Conservation (phyloP, 2,113 vertebrate species). For the Bambusicola thoracicus region DNA sequence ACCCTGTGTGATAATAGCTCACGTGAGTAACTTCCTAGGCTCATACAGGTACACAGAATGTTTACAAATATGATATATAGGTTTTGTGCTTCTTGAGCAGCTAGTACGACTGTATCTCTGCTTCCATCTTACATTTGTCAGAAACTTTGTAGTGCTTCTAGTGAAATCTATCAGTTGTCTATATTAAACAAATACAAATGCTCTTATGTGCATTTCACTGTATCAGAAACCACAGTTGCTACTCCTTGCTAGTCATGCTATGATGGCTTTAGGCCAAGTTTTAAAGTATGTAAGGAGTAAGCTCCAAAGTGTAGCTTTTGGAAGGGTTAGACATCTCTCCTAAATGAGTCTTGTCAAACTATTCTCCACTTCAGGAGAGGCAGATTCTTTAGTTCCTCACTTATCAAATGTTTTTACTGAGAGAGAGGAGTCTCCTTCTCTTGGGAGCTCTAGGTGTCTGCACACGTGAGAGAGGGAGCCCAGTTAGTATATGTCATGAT, state of each 20-base stretch:
- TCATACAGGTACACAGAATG: background rate
- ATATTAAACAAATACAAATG: background rate
- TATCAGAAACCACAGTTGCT: background rate
- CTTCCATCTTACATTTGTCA: background rate
- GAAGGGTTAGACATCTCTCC: background rate
- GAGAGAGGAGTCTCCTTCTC: background rate
- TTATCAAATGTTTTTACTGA: background rate
- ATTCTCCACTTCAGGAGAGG: background rate
- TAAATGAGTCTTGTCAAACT: fast-evolving
- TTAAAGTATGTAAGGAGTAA: background rate
- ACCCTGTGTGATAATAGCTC: background rate
- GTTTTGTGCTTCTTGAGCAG: background rate
- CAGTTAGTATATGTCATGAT: background rate
- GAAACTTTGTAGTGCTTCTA: background rate
- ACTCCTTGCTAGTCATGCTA: background rate
- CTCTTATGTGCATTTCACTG: background rate
- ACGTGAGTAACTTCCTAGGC: background rate
- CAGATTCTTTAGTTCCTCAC: background rate
- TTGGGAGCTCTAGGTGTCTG: background rate
- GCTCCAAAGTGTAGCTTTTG: background rate
- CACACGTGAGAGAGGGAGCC: background rate
- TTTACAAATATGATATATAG: background rate
- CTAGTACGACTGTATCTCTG: background rate
- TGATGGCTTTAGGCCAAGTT: background rate
- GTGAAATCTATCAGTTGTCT: background rate